A percentile compares a stretch with the other conserved stretches of the same genome.
phyloP scores from a whole-genome alignment of 2,888 invertebrate species.

The Sarcophaga variegata region DNA sequence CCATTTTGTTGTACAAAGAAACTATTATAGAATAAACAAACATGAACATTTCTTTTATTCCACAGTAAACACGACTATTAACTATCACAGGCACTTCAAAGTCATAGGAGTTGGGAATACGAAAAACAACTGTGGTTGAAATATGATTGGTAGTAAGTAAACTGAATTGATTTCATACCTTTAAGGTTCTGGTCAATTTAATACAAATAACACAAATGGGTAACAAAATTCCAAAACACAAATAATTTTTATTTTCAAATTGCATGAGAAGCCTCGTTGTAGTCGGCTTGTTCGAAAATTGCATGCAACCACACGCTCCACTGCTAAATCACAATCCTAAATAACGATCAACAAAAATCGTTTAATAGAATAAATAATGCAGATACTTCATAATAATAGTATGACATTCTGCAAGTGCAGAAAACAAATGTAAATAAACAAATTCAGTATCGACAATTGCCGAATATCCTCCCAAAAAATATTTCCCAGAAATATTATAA shows the following conservation, averaged over 20 bases:
- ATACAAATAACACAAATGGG: neutral
- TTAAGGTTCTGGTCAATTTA: constrained; percentile 21
- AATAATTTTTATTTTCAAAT: constrained; percentile 52
- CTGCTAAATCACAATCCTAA: constrained; percentile 26
- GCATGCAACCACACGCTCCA: constrained; percentile 37
- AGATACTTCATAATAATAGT: too few species aligned
- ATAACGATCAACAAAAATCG: constrained; percentile 15
- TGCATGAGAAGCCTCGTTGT: constrained; percentile 50
- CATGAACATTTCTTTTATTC: constrained; percentile 26
- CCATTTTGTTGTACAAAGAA: constrained; percentile 60
- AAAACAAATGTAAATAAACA: too few species aligned
- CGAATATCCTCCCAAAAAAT: too few species aligned
- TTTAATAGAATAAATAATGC: neutral
- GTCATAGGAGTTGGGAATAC: neutral
- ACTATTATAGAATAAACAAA: constrained; percentile 52
- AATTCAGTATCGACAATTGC: too few species aligned
- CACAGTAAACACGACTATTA: neutral
- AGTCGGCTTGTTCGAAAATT: constrained; percentile 38
- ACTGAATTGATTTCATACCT: neutral
- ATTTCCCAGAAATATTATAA: too few species aligned
- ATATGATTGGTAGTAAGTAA: neutral
- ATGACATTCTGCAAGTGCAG: too few species aligned
- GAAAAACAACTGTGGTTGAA: too few species aligned
- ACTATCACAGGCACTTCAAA: constrained; percentile 1
- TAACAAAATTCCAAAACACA: constrained; percentile 42